phyloP scores from a whole-genome alignment of 1,140 invertebrate species.

The Eriocheir sinensis region DNA sequence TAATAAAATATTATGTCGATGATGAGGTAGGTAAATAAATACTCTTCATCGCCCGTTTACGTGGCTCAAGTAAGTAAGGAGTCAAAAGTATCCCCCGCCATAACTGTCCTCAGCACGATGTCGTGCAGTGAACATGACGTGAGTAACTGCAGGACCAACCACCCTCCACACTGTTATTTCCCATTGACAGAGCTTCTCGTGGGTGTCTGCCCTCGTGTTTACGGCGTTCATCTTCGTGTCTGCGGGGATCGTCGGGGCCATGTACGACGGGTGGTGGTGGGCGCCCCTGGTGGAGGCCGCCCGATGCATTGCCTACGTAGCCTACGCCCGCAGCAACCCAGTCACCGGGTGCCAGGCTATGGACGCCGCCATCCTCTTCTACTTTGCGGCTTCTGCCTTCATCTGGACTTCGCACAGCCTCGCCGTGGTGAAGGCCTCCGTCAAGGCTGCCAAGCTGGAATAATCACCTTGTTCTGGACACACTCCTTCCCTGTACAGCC shows the following conservation, averaged over 20 bases:
- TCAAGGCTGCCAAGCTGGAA: constrained; percentile 62
- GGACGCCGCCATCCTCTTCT: constrained; percentile 47
- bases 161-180: too few species aligned
- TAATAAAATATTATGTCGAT: too few species aligned
- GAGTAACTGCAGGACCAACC: too few species aligned
- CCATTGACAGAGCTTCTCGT: constrained; percentile 60
- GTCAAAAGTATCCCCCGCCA: too few species aligned
- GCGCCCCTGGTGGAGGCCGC: constrained; percentile 71
- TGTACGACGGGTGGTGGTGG: constrained; percentile 74
- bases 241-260: constrained; percentile 64
- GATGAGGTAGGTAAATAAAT: too few species aligned
- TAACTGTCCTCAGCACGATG: too few species aligned
- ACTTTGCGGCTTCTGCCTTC: constrained; percentile 64
- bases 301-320: constrained; percentile 64
- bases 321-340: constrained; percentile 56
- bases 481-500: too few species aligned
- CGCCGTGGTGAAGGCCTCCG: constrained; percentile 37
- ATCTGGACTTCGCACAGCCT: constrained; percentile 64
- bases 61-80: too few species aligned
- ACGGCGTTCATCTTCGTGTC: constrained; percentile 57
- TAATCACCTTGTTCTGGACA: too few species aligned
- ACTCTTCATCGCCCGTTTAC: too few species aligned
- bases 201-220: constrained; percentile 43
- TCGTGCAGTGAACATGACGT: too few species aligned
- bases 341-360: neutral